Conservation (phyloP, 2,113 vertebrate species). For the Phodopus roborovskii region DNA sequence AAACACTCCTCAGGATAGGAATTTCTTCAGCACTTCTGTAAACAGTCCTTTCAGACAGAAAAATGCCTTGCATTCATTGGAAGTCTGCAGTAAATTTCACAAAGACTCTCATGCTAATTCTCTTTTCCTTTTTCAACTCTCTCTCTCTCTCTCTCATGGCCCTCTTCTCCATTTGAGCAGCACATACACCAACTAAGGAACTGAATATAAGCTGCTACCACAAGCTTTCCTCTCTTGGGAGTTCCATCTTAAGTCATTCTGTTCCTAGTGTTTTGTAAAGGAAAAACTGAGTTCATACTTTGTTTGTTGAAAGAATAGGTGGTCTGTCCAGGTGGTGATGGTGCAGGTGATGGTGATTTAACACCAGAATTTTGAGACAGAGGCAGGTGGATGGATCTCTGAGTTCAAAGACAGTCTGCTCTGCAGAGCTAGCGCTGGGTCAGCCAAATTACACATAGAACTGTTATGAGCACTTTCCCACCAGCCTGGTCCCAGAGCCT, state of each 20-base stretch:
- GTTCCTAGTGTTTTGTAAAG: neutral
- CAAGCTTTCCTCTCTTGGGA: neutral
- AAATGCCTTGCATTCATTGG: neutral
- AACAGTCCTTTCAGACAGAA: neutral
- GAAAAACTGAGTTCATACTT: neutral
- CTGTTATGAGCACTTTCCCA: no score
- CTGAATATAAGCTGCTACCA: neutral
- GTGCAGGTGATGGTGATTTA: neutral
- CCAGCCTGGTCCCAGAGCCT: no score
- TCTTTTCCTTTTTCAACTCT: neutral
- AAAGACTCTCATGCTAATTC: neutral
- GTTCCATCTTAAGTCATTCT: neutral
- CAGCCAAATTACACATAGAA: neutral
- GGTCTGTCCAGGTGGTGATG: neutral
- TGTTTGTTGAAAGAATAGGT: slow-evolving; percentile 21
- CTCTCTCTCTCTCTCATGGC: neutral
- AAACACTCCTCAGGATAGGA: no score
- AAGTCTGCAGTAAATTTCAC: neutral
- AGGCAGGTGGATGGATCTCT: neutral
- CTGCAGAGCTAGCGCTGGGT: neutral
- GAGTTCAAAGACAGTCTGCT: neutral
- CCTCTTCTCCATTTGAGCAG: neutral
- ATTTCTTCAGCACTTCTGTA: neutral
- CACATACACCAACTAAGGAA: neutral
- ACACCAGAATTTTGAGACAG: neutral